Evolutionary conservation across 2,888 invertebrate genomes (phyloP), one percentile per base, ranked within the genome.

Genomic region (Lycaena phlaeas): DNA sequence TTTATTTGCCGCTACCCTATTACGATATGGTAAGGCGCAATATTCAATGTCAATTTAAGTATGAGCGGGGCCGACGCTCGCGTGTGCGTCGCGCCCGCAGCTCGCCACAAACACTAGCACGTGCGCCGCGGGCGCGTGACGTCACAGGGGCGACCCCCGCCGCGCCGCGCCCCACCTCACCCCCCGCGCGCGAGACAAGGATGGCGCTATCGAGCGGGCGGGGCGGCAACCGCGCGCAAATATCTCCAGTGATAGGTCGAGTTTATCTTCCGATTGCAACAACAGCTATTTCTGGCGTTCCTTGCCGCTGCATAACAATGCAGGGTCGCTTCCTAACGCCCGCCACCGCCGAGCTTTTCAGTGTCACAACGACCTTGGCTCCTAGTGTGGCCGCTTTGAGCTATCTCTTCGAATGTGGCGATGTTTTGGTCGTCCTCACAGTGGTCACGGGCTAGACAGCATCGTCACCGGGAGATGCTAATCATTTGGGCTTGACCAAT

Each of bases 21-120:
- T 53, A 31, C 51, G 46, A 49, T 44, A 46, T 37, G 36, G 41
- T 57, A 53, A 53, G 52, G 53, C 55, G 56, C 57, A 59, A 54
- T 61, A 54, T 64, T 63, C 62, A 65, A 62, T 63, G 64, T 63
- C 61, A 61, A 62, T 62, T 56, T n/a, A n/a, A n/a, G n/a, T n/a
- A 60, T 56, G 57, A 56, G 53, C 57, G 58, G 52, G 61, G 59
- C 51, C 51, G 54, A 41, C 51, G 57, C 64, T 64, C 68, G 67
- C 69, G 68, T 75, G 77, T 75, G 76, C 74, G 70, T 70, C 63
- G 64, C 61, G 60, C 67, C 67, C 70, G 72, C 69, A 61, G 60
- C 67, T 67, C 70, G 72, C 69, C 69, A 76, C 79, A 78, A 77
- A 78, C 79, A 81, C 79, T 73, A 74, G 77, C 82, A 81, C 82